Evolutionary conservation across 2,797 vertebrate genomes (phyloP).

Genomic region (Coendou prehensilis): DNA sequence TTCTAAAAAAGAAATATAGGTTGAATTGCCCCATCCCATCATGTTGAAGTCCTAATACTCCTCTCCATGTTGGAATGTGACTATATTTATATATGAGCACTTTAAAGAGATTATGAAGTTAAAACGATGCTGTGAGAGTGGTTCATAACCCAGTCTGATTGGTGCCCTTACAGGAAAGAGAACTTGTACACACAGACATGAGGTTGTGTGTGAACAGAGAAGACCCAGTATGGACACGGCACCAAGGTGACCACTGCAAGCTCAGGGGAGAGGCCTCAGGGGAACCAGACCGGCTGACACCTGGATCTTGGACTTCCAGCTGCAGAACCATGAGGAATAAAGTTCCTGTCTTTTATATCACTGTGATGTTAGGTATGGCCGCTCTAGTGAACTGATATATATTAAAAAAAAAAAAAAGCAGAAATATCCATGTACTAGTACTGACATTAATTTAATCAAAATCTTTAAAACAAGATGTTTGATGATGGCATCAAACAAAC

Average conservation of each 20-base stretch:
- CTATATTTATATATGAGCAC: background rate
- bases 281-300: background rate
- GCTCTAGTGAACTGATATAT: background rate
- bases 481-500: background rate
- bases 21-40: background rate
- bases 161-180: background rate
- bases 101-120: slow-evolving; percentile 1
- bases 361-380: background rate
- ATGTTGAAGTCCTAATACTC: background rate
- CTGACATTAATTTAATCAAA: slow-evolving; percentile 6
- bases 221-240: background rate
- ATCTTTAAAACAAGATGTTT: slow-evolving; percentile 51
- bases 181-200: background rate
- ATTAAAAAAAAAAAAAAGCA: background rate
- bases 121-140: background rate
- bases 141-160: background rate
- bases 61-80: background rate
- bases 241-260: background rate
- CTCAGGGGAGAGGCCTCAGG: background rate
- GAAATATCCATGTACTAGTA: background rate
- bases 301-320: background rate
- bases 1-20: background rate
- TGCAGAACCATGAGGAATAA: background rate
- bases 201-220: background rate
- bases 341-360: background rate